A percentile compares a stretch with the other conserved stretches of the same genome.
phyloP scores from a whole-genome alignment of 2,797 vertebrate species.

The Myotis findleyi region DNA sequence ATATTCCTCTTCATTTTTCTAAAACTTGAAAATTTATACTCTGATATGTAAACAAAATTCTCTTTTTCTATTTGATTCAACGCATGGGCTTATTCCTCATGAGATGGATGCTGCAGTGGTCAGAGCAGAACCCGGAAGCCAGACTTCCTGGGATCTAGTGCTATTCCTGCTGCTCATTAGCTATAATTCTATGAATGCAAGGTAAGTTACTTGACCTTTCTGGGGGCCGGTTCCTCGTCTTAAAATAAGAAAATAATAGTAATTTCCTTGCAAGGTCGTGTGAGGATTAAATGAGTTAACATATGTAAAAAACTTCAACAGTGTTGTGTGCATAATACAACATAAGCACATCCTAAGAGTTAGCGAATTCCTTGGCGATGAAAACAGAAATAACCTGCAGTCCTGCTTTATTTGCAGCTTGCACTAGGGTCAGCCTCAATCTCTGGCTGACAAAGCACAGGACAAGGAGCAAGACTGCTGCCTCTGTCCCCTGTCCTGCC shows the following conservation, averaged over 20 bases:
- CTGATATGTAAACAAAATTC: neutral
- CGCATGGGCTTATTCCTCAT: neutral
- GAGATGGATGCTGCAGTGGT: neutral
- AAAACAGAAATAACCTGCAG: neutral
- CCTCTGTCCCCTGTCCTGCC: neutral
- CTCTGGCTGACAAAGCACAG: neutral
- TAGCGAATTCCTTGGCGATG: neutral
- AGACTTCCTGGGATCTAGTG: neutral
- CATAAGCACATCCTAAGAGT: neutral
- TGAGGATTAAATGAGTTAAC: slow-evolving; percentile 24
- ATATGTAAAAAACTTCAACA: neutral
- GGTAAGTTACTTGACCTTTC: neutral
- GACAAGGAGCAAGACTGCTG: neutral
- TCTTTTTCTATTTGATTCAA: neutral
- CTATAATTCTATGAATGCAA: neutral
- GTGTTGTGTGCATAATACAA: neutral
- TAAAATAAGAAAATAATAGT: slow-evolving; percentile 3
- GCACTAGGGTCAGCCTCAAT: neutral
- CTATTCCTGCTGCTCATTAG: neutral
- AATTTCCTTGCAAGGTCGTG: neutral
- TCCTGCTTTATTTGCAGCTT: neutral
- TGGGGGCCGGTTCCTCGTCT: neutral
- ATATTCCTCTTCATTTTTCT: slow-evolving; percentile 7
- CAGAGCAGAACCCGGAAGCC: neutral
- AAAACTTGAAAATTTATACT: slow-evolving; percentile 12